Evolutionary conservation across 2,888 invertebrate genomes (phyloP).

Genomic region (Apotomis betuletana): DNA sequence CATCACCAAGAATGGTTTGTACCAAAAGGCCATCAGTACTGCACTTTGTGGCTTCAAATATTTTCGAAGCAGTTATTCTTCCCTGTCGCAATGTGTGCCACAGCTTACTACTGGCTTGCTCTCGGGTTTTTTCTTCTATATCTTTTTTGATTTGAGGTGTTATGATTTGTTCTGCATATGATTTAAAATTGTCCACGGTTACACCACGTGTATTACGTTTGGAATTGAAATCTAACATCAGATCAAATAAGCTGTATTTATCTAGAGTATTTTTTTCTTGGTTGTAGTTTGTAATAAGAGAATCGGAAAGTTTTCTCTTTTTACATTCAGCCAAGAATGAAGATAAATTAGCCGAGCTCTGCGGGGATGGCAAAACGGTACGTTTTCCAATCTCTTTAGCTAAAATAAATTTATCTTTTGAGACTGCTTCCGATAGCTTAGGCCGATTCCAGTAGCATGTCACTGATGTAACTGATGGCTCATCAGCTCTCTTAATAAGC

Average conservation of each 20-base stretch:
- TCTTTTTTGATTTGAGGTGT: neutral
- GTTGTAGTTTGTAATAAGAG: neutral
- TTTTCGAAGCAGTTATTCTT: neutral
- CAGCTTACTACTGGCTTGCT: neutral
- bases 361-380: neutral
- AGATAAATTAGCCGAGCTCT: neutral
- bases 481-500: too few relatives aligned
- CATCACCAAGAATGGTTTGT: neutral
- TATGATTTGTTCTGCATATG: neutral
- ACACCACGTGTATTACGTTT: neutral
- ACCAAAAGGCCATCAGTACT: slow-evolving; percentile 5
- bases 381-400: slow-evolving; percentile 2
- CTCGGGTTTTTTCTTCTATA: neutral
- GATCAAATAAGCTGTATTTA: slow-evolving; percentile 3
- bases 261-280: neutral
- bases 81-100: slow-evolving; percentile 7
- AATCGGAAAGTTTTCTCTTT: neutral
- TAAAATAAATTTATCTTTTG: neutral
- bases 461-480: too few relatives aligned
- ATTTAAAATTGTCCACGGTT: neutral
- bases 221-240: neutral
- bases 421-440: neutral
- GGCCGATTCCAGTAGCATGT: too few relatives aligned
- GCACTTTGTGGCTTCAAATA: neutral
- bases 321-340: neutral